Conservation (phyloP, 1,140 invertebrate genomes). For the Metaphire vulgaris region DNA sequence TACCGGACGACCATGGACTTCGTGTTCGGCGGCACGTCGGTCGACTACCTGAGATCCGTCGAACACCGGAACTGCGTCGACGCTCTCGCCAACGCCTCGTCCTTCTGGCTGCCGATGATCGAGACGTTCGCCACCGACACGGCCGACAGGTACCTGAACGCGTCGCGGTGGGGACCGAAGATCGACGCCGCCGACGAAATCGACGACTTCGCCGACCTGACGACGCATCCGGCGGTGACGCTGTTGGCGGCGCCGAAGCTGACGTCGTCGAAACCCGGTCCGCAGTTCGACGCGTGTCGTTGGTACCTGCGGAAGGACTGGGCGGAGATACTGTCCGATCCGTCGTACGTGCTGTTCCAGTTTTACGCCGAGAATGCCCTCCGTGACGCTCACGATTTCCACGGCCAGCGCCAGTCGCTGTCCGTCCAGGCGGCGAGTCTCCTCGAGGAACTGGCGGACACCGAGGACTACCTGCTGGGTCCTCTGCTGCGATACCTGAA, state of each 20-base stretch:
- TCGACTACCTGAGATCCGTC: background rate
- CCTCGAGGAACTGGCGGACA: background rate
- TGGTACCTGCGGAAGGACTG: background rate
- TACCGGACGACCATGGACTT: background rate
- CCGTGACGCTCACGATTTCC: background rate
- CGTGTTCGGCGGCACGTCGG: background rate
- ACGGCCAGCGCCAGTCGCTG: background rate
- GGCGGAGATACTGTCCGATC: background rate
- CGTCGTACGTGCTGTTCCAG: conserved; percentile 3
- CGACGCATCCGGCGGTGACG: too few relatives aligned
- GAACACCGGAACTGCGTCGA: conserved; percentile 4
- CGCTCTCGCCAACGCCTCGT: background rate
- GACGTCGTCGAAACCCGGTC: background rate
- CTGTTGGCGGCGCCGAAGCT: background rate
- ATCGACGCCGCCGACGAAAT: background rate
- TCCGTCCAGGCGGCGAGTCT: background rate
- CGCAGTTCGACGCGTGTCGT: conserved; percentile 6
- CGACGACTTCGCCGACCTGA: conserved; percentile 2
- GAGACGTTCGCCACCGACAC: background rate
- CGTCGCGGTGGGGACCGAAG: background rate
- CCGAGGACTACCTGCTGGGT: background rate
- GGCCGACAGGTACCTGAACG: background rate
- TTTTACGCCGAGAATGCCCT: conserved; percentile 4
- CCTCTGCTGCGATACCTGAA: background rate
- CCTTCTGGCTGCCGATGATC: conserved; percentile 7